A percentile compares a stretch with the other conserved stretches of the same genome.
phyloP scores from a whole-genome alignment of 1,140 invertebrate genomes.

The Frieseomelitta varia region DNA sequence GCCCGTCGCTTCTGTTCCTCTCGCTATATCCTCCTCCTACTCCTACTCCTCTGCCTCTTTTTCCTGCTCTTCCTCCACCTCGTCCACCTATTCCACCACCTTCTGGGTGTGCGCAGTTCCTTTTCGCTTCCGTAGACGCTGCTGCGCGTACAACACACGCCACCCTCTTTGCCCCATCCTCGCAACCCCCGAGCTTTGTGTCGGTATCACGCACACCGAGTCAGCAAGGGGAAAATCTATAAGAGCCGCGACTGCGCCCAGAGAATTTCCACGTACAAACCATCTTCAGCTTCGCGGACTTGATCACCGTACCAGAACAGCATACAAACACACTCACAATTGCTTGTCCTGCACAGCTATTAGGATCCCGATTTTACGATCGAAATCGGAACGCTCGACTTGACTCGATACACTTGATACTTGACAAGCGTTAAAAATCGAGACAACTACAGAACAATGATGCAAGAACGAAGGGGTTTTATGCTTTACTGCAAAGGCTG shows the following conservation, averaged over 20 bases:
- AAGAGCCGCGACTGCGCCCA: constrained; percentile 78
- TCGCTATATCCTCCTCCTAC: constrained; percentile 44
- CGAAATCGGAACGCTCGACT: not conserved
- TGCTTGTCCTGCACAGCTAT: not conserved
- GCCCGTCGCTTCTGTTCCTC: constrained; percentile 66
- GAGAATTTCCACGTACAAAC: constrained; percentile 31
- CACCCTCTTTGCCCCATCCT: constrained; percentile 30
- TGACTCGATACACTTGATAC: too few relatives aligned
- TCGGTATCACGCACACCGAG: constrained; percentile 23
- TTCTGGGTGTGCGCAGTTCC: constrained; percentile 38
- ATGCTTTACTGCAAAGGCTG: too few relatives aligned
- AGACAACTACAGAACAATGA: not conserved
- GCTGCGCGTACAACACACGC: constrained; percentile 12
- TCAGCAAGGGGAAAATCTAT: constrained; percentile 78
- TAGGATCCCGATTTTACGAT: not conserved
- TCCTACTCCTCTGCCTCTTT: constrained; percentile 12
- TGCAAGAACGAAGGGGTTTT: not conserved
- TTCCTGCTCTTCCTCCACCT: constrained; percentile 15
- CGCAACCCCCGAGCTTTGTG: constrained; percentile 38
- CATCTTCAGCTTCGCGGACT: constrained; percentile 22
- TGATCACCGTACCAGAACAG: not conserved
- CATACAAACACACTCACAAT: not conserved
- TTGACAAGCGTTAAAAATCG: not conserved
- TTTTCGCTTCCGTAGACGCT: constrained; percentile 42
- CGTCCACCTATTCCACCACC: constrained; percentile 31